Evolutionary conservation across 2,888 invertebrate species (phyloP).

Genomic region (Cyaniris semiargus): DNA sequence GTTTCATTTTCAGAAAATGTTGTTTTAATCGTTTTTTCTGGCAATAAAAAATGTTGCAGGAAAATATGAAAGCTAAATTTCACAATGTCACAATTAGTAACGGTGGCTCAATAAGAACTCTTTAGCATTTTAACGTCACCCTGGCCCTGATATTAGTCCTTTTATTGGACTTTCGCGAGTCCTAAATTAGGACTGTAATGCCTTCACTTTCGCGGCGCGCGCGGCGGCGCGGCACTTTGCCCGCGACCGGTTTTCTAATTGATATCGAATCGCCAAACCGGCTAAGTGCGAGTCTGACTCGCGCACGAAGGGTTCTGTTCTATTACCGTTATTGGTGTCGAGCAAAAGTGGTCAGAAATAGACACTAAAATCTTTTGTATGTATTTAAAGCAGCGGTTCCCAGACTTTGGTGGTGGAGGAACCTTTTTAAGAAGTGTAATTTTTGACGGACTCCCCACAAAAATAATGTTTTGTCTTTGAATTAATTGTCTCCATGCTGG

Average conservation of each 20-base stretch:
- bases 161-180: constrained; percentile 5
- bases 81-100: no score
- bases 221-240: constrained; percentile 33
- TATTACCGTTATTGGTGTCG: not conserved
- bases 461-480: no score
- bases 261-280: constrained; percentile 31
- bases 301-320: not conserved
- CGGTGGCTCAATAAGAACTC: not conserved
- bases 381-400: no score
- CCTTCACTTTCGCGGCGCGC: constrained; percentile 39
- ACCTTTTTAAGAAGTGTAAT: no score
- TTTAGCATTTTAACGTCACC: not conserved
- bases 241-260: constrained; percentile 39
- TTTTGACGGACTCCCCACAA: no score
- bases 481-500: no score
- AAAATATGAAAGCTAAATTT: no score
- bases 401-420: no score
- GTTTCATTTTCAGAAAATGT: no score
- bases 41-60: no score
- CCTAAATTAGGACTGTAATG: not conserved
- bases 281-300: not conserved
- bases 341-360: not conserved
- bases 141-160: not conserved
- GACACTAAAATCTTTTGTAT: not conserved
- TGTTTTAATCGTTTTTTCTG: no score